Evolutionary conservation across 64 coral and sea anemone species (phyloP).

Genomic region (Actinia equina): DNA sequence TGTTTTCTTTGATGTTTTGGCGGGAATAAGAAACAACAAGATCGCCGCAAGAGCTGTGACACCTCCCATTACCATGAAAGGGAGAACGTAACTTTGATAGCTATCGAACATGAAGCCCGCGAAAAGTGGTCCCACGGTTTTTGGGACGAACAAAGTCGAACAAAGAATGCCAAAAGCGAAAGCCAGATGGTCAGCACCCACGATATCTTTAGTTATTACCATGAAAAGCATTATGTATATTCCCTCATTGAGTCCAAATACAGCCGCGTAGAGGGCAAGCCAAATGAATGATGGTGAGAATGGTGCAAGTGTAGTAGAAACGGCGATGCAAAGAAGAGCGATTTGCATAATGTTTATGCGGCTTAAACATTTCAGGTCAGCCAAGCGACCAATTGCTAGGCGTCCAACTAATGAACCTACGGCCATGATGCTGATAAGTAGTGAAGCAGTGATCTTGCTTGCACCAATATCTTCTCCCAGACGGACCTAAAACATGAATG

Average conservation of each 20-base stretch:
- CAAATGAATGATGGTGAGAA: slow-evolving; percentile 35
- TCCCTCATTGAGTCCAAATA: slow-evolving; percentile 55
- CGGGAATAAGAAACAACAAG: slow-evolving; percentile 33
- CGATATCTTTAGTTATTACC: slow-evolving; percentile 62
- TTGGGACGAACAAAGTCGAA: slow-evolving; percentile 38
- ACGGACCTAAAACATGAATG: slow-evolving; percentile 31
- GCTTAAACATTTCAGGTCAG: slow-evolving; percentile 24
- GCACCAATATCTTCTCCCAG: slow-evolving; percentile 68
- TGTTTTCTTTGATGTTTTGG: neutral
- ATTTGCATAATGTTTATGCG: slow-evolving; percentile 29
- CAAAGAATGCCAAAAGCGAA: slow-evolving; percentile 35
- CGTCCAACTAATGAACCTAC: slow-evolving; percentile 29
- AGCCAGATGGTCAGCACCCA: slow-evolving; percentile 28
- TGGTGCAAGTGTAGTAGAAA: slow-evolving; percentile 47
- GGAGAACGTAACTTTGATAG: slow-evolving; percentile 38
- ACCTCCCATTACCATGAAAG: slow-evolving; percentile 46
- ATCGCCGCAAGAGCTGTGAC: slow-evolving; percentile 39
- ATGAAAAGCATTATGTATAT: slow-evolving; percentile 57
- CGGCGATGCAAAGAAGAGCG: slow-evolving; percentile 31
- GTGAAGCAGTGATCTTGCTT: slow-evolving; percentile 34
- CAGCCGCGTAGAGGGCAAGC: slow-evolving; percentile 33
- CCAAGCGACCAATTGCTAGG: slow-evolving; percentile 20
- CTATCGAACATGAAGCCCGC: slow-evolving; percentile 66
- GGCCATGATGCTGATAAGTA: slow-evolving; percentile 47
- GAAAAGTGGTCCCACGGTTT: slow-evolving; percentile 35